These are phyloP conservation scores for Mizuhopecten yessoensis DNA, from an alignment of 1,140 invertebrate genomes.

Conservation along the genomic window DNA sequence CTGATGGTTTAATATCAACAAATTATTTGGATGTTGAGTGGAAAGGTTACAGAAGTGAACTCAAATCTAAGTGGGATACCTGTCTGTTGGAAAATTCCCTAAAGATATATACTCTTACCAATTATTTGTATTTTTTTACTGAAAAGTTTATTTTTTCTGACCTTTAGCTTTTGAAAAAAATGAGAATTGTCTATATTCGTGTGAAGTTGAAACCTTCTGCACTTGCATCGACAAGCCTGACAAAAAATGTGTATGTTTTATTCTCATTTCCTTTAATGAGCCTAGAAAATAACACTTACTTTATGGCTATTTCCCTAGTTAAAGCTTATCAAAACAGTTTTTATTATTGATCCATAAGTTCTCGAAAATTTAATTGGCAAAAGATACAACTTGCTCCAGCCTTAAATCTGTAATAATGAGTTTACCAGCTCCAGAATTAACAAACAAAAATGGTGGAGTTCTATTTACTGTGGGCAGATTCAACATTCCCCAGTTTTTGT, in stretches of 20 bases:
- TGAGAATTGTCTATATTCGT: not conserved
- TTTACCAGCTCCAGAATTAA: not conserved
- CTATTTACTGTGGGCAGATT: not conserved
- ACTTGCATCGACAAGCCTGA: not conserved
- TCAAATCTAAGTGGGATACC: too few relatives aligned
- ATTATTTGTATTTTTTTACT: too few relatives aligned
- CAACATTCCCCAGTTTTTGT: not conserved
- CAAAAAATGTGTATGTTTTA: conserved; percentile 16
- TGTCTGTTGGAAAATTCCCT: too few relatives aligned
- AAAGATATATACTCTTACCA: too few relatives aligned
- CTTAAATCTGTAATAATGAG: not conserved
- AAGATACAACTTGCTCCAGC: not conserved
- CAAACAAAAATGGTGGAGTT: not conserved
- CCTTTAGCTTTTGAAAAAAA: not conserved
- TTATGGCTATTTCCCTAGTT: not conserved
- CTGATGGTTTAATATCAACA: too few relatives aligned
- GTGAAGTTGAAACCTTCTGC: not conserved
- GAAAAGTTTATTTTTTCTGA: too few relatives aligned
- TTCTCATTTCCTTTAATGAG: conserved; percentile 18
- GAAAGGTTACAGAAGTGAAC: too few relatives aligned
- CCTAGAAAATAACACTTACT: not conserved
- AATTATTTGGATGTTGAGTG: too few relatives aligned
- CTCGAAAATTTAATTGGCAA: not conserved
- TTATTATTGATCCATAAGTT: not conserved
- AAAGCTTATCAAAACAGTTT: conserved; percentile 19